Evolutionary conservation across 2,888 invertebrate genomes (phyloP).

Genomic region (Yponomeuta malinellus): DNA sequence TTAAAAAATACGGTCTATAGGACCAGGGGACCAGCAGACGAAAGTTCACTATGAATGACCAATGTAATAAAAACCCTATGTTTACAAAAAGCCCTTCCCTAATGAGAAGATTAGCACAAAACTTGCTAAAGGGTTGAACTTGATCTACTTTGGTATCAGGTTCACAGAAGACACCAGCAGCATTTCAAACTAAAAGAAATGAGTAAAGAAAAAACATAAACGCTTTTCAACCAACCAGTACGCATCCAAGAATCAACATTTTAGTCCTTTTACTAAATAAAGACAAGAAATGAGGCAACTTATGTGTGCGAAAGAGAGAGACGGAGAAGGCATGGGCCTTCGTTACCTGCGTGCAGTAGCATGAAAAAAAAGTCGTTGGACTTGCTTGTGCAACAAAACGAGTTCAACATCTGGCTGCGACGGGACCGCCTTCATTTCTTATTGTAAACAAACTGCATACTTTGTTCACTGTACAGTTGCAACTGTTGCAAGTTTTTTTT

Average conservation of each 20-base stretch:
- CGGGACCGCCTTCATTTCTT: background rate
- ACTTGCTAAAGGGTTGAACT: conserved; percentile 38
- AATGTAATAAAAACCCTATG: background rate
- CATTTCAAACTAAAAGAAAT: conserved; percentile 4
- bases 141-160: conserved; percentile 54
- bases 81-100: background rate
- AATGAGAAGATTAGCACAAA: conserved; percentile 13
- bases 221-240: conserved; percentile 1
- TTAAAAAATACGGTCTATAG: background rate
- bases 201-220: conserved; percentile 1
- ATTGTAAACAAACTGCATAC: background rate
- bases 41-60: background rate
- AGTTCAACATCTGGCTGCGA: background rate
- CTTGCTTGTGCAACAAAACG: background rate
- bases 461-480: background rate
- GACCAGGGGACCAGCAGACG: background rate
- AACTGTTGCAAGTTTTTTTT: background rate
- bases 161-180: conserved; percentile 31
- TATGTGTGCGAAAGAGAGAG: conserved; percentile 14
- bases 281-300: conserved; percentile 15
- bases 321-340: conserved; percentile 14
- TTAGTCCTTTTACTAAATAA: conserved; percentile 14
- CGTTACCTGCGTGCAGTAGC: conserved; percentile 7
- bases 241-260: conserved; percentile 4
- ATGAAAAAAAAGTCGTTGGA: background rate